Conservation (phyloP, 2,113 vertebrate species). For the Gambusia affinis region DNA sequence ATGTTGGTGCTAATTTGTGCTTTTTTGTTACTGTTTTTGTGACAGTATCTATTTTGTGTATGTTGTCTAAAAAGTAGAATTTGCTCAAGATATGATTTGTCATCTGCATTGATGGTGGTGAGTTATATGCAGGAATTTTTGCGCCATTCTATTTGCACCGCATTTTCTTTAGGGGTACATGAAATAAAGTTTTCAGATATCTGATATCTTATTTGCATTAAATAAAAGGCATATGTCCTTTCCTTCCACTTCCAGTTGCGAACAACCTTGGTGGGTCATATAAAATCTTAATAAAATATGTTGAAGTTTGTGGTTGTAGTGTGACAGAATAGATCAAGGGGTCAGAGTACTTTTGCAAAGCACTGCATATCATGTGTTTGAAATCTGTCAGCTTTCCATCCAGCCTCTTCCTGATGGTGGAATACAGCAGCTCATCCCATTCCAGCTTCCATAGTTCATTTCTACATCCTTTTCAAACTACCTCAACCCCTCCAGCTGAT, state of each 20-base stretch:
- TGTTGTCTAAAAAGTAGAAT: too few species aligned
- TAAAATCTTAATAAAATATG: not conserved
- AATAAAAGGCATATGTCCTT: not conserved
- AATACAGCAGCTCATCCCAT: conserved; percentile 14
- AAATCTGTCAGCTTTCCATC: conserved; percentile 5
- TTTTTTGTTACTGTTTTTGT: too few species aligned
- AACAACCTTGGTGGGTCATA: not conserved
- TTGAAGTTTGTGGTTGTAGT: not conserved
- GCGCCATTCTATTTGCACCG: too few species aligned
- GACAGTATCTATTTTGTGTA: too few species aligned
- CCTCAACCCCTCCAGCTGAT: conserved; percentile 8
- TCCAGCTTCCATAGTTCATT: conserved; percentile 24
- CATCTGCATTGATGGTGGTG: too few species aligned
- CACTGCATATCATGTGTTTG: not conserved
- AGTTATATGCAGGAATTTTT: too few species aligned
- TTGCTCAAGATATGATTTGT: too few species aligned
- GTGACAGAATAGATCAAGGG: not conserved
- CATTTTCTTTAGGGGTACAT: too few species aligned
- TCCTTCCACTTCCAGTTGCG: not conserved
- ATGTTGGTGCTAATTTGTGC: too few species aligned
- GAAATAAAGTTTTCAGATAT: too few species aligned
- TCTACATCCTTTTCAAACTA: conserved; percentile 22
- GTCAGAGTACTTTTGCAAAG: not conserved
- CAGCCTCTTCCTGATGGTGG: conserved; percentile 11
- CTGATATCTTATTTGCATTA: not conserved